A percentile compares a stretch with the other conserved stretches of the same genome.
These are phyloP conservation scores for Hydrophis major DNA, from an alignment of 2,797 vertebrate species.

Conservation along the genomic window DNA sequence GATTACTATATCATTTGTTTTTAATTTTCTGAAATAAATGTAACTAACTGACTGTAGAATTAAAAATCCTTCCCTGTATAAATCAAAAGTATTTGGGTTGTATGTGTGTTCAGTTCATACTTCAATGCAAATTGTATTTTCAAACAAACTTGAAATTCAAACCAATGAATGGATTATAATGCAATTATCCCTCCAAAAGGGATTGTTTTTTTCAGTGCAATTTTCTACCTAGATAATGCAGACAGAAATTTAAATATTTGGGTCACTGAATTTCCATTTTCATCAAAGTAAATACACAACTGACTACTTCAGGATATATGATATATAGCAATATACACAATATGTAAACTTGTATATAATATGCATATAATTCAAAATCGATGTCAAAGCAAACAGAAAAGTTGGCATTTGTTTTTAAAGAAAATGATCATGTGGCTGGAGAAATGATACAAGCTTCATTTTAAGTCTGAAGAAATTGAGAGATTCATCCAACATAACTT, in stretches of 20 bases:
- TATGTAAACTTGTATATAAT: background rate
- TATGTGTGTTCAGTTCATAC: background rate
- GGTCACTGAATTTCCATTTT: background rate
- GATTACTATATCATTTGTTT: background rate
- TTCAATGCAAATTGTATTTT: background rate
- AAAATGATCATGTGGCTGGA: background rate
- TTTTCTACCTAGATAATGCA: background rate
- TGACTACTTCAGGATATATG: background rate
- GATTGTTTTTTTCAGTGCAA: background rate
- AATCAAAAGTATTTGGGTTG: background rate
- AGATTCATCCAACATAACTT: background rate
- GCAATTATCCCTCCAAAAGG: background rate
- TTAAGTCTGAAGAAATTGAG: background rate
- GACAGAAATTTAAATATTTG: background rate
- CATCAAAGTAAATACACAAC: background rate
- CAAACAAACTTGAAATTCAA: background rate
- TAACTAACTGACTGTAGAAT: background rate
- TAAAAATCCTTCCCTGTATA: background rate
- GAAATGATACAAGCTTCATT: background rate
- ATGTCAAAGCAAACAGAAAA: background rate
- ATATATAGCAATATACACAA: background rate
- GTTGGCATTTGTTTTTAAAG: background rate
- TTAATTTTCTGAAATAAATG: background rate
- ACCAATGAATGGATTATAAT: background rate
- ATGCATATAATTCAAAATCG: background rate